These are phyloP conservation scores for Lymantria monacha DNA, from an alignment of 2,888 invertebrate species.

Conservation along the genomic window DNA sequence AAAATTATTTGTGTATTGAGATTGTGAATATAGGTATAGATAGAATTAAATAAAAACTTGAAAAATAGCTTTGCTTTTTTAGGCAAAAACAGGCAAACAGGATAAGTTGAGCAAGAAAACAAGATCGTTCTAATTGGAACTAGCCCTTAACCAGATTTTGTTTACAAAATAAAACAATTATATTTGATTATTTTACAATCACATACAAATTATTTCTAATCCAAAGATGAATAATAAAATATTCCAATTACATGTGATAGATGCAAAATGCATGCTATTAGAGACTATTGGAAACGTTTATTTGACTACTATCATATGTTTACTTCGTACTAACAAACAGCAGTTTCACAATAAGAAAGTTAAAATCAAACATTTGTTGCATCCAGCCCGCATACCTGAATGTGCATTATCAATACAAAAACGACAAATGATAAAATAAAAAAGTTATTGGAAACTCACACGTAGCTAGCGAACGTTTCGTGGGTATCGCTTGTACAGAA, in stretches of 20 bases:
- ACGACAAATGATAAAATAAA: conserved; percentile 50
- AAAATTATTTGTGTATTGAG: too few species aligned
- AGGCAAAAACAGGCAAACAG: too few species aligned
- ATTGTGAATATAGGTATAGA: too few species aligned
- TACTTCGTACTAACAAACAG: conserved; percentile 49
- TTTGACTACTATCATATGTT: conserved; percentile 62
- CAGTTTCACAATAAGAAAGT: conserved; percentile 42
- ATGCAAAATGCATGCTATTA: conserved; percentile 44
- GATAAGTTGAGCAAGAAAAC: too few species aligned
- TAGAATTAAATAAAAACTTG: too few species aligned
- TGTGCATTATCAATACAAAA: conserved; percentile 40
- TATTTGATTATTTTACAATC: conserved; percentile 6
- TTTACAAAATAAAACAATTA: conserved; percentile 11
- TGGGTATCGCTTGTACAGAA: conserved; percentile 71
- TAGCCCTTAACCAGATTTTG: neutral
- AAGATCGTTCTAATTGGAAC: neutral
- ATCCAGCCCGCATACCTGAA: conserved; percentile 39
- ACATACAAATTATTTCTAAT: neutral
- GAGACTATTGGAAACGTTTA: conserved; percentile 44
- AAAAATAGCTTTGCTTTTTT: too few species aligned
- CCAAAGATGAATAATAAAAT: neutral
- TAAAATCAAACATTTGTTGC: conserved; percentile 42
- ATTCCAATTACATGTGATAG: conserved; percentile 2
- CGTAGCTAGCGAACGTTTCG: conserved; percentile 70
- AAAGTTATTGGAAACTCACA: conserved; percentile 74